phyloP scores from a whole-genome alignment of 2,888 invertebrate genomes.

The Coronaproctus castanopsis region DNA sequence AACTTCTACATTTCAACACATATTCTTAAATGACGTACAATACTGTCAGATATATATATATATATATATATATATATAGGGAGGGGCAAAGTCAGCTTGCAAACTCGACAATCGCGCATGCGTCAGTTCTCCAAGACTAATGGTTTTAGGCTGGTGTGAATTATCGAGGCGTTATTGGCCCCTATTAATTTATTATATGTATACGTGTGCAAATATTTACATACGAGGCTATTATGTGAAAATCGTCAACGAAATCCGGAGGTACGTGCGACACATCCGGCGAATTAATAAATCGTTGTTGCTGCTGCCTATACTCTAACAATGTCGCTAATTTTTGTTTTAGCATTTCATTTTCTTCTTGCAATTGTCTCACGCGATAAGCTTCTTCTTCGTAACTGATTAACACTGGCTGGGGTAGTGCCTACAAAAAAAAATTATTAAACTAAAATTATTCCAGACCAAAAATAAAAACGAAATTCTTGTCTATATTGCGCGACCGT shows the following conservation, averaged over 20 bases:
- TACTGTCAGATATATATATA: no score
- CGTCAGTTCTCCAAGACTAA: no score
- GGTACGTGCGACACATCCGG: constrained; percentile 38
- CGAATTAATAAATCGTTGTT: constrained; percentile 11
- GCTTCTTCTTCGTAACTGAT: constrained; percentile 72
- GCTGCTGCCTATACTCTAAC: constrained; percentile 26
- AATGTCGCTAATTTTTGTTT: constrained; percentile 35
- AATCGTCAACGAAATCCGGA: constrained; percentile 69
- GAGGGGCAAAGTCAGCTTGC: no score
- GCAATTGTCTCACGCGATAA: constrained; percentile 51
- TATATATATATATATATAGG: no score
- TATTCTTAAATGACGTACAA: no score
- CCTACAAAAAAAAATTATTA: constrained; percentile 34
- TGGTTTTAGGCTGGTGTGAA: no score
- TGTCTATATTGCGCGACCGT: no score
- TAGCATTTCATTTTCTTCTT: constrained; percentile 61
- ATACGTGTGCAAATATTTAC: constrained; percentile 20
- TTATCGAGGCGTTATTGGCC: no score
- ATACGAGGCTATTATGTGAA: constrained; percentile 71
- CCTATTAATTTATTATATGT: no score
- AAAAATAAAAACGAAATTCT: background rate
- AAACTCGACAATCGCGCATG: no score
- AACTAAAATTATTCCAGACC: no score
- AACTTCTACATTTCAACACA: no score
- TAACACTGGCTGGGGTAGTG: constrained; percentile 68